Percentiles rank a stretch among this genome's conserved stretches.
Conservation (phyloP, 2,888 invertebrate genomes). For the Eurytoma adleriae region DNA sequence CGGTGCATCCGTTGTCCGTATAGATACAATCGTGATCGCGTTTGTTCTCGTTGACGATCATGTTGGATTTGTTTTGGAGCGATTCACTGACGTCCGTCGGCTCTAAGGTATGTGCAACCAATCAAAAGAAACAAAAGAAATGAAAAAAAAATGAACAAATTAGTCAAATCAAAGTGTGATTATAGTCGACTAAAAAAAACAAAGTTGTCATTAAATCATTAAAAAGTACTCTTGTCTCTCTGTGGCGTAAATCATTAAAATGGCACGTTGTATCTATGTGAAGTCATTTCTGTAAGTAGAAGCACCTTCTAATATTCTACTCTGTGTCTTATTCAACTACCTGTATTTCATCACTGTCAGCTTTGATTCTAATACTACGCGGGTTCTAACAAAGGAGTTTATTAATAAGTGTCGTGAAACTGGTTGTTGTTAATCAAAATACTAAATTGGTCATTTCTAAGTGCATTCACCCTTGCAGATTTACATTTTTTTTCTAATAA, state of each 20-base stretch:
- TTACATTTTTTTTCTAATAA: slow-evolving; percentile 1
- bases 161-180: not conserved
- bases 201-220: not conserved
- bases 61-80: not conserved
- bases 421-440: slow-evolving; percentile 18
- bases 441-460: slow-evolving; percentile 52
- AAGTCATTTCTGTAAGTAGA: slow-evolving; percentile 39
- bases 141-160: not conserved
- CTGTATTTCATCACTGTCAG: slow-evolving; percentile 15
- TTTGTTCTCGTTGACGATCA: slow-evolving; percentile 16
- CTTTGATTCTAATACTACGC: slow-evolving; percentile 27
- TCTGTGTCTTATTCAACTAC: slow-evolving; percentile 7
- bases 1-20: not conserved
- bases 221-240: slow-evolving; percentile 13
- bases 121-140: slow-evolving; percentile 1
- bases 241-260: slow-evolving; percentile 23
- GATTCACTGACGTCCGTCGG: slow-evolving; percentile 12
- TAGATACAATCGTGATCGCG: slow-evolving; percentile 11
- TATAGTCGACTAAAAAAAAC: not conserved
- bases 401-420: slow-evolving; percentile 33
- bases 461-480: slow-evolving; percentile 51
- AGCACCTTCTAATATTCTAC: slow-evolving; percentile 28
- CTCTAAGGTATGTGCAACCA: slow-evolving; percentile 25
- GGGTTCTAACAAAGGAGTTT: slow-evolving; percentile 25
- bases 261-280: slow-evolving; percentile 50